Base-by-base conservation (phyloP, 1,140 invertebrate species). In the Ylistrum balloti region DNA sequence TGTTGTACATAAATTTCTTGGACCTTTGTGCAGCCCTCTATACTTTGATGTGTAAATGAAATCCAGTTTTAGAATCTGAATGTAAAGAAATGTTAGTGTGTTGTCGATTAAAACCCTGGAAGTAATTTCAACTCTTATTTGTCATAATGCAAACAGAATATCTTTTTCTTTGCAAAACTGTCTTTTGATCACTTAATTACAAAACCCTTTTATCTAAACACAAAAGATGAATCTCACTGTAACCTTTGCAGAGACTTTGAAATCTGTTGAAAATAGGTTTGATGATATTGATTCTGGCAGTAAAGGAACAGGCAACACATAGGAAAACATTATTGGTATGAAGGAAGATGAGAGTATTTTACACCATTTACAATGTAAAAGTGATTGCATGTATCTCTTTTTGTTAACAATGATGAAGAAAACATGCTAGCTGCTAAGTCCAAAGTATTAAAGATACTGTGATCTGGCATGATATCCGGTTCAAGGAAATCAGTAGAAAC, bases 181-280 rank as follows among this genome's bases (percentile, higher is more conserved):
- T 17, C 22, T 74, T 74, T 74, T n/a, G 56, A 74, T 74, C 56
- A 74, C 22, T 74, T 74, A n/a, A 74, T 45, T 74, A 74, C 56
- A 28, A 74, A 74, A 17, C 22, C n/a, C n/a, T 74, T 74, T 74
- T 74, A 74, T 74, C 56, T 28, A 28, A 28, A 28, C 22, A 74
- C 28, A 28, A 74, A 28, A 74, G 56, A 45, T 9, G 41, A 45
- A 28, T 74, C 56, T 28, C 22, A 28, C 20, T 17, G 17, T 7
- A n/a, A 48, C 45, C 3, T n/a, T 74, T 74, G 2, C 56, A 74
- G 35, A 38, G 56, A 74, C 28, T 74, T 74, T n/a, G 22, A 74
- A 74, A 17, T 74, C n/a, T 17, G 1, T 74, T 28, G n/a, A 17
- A 74, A 74, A 28, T 22, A 15, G 22, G 9, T 56, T 56, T 7